Evolutionary conservation across 92 coral and sea anemone genomes (phyloP).

Genomic region (Bergia puertoricense): DNA sequence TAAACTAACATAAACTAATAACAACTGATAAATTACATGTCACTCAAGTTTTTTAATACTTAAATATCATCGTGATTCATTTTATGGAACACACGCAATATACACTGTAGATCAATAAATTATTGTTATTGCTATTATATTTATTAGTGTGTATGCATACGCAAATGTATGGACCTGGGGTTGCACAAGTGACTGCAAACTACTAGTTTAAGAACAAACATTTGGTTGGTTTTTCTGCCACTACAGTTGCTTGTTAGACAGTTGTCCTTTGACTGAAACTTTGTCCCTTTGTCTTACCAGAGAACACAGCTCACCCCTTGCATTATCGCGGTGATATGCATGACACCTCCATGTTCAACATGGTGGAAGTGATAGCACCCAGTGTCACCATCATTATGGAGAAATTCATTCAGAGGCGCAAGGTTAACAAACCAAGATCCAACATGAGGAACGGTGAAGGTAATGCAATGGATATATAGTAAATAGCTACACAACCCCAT

Average conservation of each 20-base stretch:
- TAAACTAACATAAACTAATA: too few species aligned
- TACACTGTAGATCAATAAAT: too few species aligned
- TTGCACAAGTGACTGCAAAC: too few species aligned
- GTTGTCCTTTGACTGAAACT: not conserved
- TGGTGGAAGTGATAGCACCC: slow-evolving; percentile 88
- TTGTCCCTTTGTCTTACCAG: slow-evolving; percentile 39
- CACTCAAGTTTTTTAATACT: too few species aligned
- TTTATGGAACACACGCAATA: too few species aligned
- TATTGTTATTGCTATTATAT: too few species aligned
- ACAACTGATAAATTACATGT: too few species aligned
- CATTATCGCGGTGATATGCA: slow-evolving; percentile 80
- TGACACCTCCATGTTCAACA: slow-evolving; percentile 73
- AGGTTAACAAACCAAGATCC: not conserved
- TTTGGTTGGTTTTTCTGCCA: not conserved
- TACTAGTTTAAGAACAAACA: too few species aligned
- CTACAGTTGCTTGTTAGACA: not conserved
- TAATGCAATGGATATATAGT: not conserved
- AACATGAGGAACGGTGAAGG: not conserved
- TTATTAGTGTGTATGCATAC: not conserved
- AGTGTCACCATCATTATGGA: slow-evolving; percentile 89
- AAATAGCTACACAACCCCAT: too few species aligned
- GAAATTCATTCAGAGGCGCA: slow-evolving; percentile 59
- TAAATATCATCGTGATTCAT: too few species aligned
- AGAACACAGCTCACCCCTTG: slow-evolving; percentile 68
- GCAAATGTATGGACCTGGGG: too few species aligned